These are phyloP conservation scores for Sebastiscus tertius DNA, from an alignment of 2,797 vertebrate species.

Conservation along the genomic window DNA sequence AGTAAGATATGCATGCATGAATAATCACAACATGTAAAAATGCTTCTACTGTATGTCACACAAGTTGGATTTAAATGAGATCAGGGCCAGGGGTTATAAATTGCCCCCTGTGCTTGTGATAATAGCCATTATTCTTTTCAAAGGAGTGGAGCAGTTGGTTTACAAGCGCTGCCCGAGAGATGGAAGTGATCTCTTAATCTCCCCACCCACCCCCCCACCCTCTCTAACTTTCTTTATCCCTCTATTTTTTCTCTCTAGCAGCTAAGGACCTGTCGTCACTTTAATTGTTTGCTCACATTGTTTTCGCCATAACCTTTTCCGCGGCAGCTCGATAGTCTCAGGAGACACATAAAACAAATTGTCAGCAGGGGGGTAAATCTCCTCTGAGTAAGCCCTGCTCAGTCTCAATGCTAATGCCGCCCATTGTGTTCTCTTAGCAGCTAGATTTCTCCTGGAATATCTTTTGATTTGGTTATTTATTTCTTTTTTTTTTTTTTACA, in stretches of 20 bases:
- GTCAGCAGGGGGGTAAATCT: slow-evolving; percentile 38
- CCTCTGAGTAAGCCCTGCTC: slow-evolving; percentile 38
- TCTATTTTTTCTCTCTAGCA: not conserved
- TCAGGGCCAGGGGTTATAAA: slow-evolving; percentile 59
- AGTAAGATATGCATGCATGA: slow-evolving; percentile 63
- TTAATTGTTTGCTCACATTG: slow-evolving; percentile 67
- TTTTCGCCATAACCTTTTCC: slow-evolving; percentile 67
- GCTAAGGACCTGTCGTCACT: slow-evolving; percentile 42
- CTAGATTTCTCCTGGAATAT: slow-evolving; percentile 9
- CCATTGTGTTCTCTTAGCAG: slow-evolving; percentile 25
- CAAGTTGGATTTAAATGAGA: slow-evolving; percentile 66
- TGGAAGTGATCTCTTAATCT: slow-evolving; percentile 48
- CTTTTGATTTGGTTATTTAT: slow-evolving; percentile 6
- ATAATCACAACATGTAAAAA: slow-evolving; percentile 57
- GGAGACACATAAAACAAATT: slow-evolving; percentile 66
- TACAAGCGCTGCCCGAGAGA: slow-evolving; percentile 21
- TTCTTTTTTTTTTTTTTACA: slow-evolving; percentile 13
- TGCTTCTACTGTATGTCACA: slow-evolving; percentile 37
- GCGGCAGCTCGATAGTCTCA: slow-evolving; percentile 51
- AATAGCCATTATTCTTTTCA: slow-evolving; percentile 63
- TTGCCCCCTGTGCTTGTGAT: slow-evolving; percentile 57
- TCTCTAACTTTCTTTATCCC: not conserved
- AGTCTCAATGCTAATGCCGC: slow-evolving; percentile 52
- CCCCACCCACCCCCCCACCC: not conserved
- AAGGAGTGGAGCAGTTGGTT: slow-evolving; percentile 20